Base-by-base conservation (phyloP, 2,797 vertebrate species). In the Crypturellus tataupa region DNA sequence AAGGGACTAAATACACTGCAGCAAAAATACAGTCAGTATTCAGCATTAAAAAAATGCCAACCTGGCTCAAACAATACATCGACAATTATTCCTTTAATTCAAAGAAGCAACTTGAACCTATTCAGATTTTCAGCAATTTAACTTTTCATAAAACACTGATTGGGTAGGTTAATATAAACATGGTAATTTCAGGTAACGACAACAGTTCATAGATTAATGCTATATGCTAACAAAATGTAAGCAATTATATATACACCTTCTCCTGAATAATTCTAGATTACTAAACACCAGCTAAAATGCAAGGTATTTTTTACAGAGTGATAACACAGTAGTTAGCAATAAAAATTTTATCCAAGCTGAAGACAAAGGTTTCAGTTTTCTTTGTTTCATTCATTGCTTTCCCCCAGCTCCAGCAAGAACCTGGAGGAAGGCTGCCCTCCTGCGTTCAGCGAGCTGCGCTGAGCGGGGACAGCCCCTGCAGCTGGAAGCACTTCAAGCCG, bases 341-440 rank as follows among this genome's bases (percentile, higher is more conserved):
- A 81, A 87, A 87, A 86, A 72, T 0, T 55, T 3, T 64, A 87
- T 76, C 65, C 89, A 79, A 89, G 80, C 35, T 16, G 68, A 83
- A 94, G 94, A 96, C 86, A 96, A 95, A 96, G 94, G 73, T 49
- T 78, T 64, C 77, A 87, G 75, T 80, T 89, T 82, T 72, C 97
- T 98, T 98, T 97, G 97, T 98, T 97, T 94, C 89, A 75, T 83
- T 94, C 83, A 91, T 35, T 53, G 15, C 60, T 79, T 77, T 77
- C 11, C 2, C 11, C 44, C 85, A 27, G 44, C n/a, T 60, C 71
- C 77, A 56, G 33, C 1, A 70, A 55, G 83, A 94, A 55, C 31
- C 33, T 46, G 91, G 96, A 94, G 90, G 81, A 97, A 97, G 95
- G 82, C 92, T 97, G 97, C 98, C 98, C 97, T 96, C 98, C 68